These are phyloP conservation scores for Metellina segmentata DNA, from an alignment of 2,888 invertebrate species.

Conservation along the genomic window DNA sequence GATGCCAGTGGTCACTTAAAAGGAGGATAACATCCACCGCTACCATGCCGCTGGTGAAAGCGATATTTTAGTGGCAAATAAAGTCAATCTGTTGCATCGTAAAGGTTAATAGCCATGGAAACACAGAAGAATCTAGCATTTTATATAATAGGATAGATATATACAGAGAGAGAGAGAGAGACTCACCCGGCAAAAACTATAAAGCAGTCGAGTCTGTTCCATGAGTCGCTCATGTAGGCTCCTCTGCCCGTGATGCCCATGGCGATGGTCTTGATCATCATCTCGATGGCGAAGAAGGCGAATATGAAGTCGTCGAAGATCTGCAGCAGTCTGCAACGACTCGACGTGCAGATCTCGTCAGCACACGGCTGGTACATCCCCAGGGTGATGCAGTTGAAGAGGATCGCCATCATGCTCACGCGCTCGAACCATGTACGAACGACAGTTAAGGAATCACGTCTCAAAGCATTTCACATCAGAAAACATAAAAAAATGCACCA, in stretches of 20 bases:
- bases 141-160: too few relatives aligned
- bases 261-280: slow-evolving; percentile 99
- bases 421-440: slow-evolving; percentile 96
- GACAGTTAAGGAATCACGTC: slow-evolving; percentile 42
- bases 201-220: slow-evolving; percentile 99
- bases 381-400: slow-evolving; percentile 98
- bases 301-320: slow-evolving; percentile 99
- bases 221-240: slow-evolving; percentile 97
- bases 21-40: too few relatives aligned
- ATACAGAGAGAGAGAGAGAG: too few relatives aligned
- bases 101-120: too few relatives aligned
- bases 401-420: slow-evolving; percentile 97
- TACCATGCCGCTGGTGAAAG: too few relatives aligned
- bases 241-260: slow-evolving; percentile 97
- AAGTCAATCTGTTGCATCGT: too few relatives aligned
- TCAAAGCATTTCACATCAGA: too few relatives aligned
- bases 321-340: slow-evolving; percentile 84
- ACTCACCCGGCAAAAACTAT: slow-evolving; percentile 97
- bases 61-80: too few relatives aligned
- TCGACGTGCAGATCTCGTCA: slow-evolving; percentile 88
- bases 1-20: too few relatives aligned
- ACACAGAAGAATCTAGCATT: too few relatives aligned
- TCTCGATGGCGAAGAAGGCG: slow-evolving; percentile 97
- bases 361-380: slow-evolving; percentile 99
- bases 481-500: too few relatives aligned